Conservation (phyloP, 1,140 invertebrate genomes). For the Caenorhabditis inopinata region DNA sequence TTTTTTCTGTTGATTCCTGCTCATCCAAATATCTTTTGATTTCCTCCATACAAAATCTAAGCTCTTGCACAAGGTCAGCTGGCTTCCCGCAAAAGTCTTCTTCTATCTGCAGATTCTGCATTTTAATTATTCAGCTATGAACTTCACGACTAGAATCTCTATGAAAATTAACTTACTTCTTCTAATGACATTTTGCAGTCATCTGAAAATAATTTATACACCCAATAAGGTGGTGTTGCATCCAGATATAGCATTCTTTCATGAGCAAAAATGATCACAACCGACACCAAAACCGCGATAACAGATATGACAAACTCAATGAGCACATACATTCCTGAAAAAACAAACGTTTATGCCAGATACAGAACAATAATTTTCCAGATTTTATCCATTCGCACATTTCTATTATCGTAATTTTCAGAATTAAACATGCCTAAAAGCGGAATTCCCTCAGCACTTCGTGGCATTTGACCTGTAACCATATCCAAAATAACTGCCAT, state of each 20-base stretch:
- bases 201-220: constrained; percentile 32
- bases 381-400: too few relatives aligned
- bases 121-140: too few relatives aligned
- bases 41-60: constrained; percentile 32
- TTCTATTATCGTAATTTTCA: not conserved
- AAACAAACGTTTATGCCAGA: too few relatives aligned
- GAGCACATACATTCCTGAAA: constrained; percentile 40
- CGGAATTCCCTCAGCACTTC: constrained; percentile 37
- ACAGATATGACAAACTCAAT: constrained; percentile 40
- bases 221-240: constrained; percentile 27
- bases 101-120: constrained; percentile 30
- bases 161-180: too few relatives aligned
- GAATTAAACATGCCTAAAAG: constrained; percentile 32
- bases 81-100: constrained; percentile 36
- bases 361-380: too few relatives aligned
- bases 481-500: constrained; percentile 48
- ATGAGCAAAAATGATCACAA: constrained; percentile 39
- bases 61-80: constrained; percentile 20
- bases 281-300: constrained; percentile 34
- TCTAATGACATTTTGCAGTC: constrained; percentile 14
- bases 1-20: constrained; percentile 15
- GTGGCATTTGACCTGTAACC: constrained; percentile 43
- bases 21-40: constrained; percentile 27
- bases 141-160: too few relatives aligned
- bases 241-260: constrained; percentile 41